These are phyloP conservation scores for Talpa occidentalis DNA, from an alignment of 2,113 vertebrate genomes.

Conservation along the genomic window DNA sequence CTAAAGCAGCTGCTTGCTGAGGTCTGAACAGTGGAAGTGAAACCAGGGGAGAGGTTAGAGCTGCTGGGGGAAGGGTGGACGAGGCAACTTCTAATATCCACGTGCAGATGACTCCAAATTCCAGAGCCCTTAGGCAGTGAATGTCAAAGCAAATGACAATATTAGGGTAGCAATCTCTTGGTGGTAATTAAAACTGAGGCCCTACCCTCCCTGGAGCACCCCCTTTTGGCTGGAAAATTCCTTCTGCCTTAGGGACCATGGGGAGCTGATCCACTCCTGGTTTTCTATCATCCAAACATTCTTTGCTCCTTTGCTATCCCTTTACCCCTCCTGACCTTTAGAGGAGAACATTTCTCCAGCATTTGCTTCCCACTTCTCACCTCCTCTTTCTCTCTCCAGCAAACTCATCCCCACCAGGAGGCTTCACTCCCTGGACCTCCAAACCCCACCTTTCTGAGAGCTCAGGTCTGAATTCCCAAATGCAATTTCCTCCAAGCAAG, in stretches of 20 bases:
- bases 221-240: neutral
- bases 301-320: neutral
- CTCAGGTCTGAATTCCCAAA: neutral
- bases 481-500: neutral
- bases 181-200: neutral
- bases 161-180: neutral
- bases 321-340: too few relatives aligned
- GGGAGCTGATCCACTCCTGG: neutral
- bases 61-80: neutral
- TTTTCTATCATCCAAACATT: neutral
- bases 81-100: neutral
- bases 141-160: neutral
- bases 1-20: neutral
- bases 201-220: neutral
- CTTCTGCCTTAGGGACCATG: neutral
- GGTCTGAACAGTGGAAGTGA: neutral
- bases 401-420: accelerated
- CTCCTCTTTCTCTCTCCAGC: too few relatives aligned
- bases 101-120: neutral
- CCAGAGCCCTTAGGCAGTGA: neutral
- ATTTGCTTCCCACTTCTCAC: neutral
- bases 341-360: neutral
- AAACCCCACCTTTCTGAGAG: neutral
- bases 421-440: neutral
- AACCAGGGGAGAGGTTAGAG: neutral